Percentiles rank a stretch among this genome's conserved stretches.
Conservation (phyloP, 2,888 invertebrate genomes). For the Philereme vetulata region DNA sequence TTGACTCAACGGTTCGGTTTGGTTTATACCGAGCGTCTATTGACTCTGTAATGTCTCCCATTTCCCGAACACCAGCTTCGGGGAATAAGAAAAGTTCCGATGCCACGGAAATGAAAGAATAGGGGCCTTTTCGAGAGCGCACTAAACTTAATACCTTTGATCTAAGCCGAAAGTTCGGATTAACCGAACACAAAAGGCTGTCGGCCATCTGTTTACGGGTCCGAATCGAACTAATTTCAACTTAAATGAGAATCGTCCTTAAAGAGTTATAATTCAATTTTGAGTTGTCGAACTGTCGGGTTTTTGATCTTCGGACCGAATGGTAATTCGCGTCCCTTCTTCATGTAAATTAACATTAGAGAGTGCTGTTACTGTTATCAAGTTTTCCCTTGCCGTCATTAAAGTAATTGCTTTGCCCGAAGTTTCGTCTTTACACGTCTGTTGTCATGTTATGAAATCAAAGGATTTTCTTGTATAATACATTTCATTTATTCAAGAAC, state of each 20-base stretch:
- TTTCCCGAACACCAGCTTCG: constrained; percentile 76
- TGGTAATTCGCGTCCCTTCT: constrained; percentile 39
- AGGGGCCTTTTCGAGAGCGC: constrained; percentile 66
- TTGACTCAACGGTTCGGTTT: constrained; percentile 67
- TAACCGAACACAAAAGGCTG: constrained; percentile 73
- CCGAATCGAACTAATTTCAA: constrained; percentile 70
- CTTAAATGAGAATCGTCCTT: constrained; percentile 74
- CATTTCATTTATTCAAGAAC: background rate
- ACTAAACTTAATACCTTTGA: constrained; percentile 79
- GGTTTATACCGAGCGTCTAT: constrained; percentile 69
- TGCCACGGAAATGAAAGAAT: constrained; percentile 70
- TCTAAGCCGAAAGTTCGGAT: constrained; percentile 74
- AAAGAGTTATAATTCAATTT: constrained; percentile 72
- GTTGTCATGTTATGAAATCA: constrained; percentile 48
- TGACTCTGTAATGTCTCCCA: constrained; percentile 80
- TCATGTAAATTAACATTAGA: constrained; percentile 41
- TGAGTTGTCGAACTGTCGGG: constrained; percentile 52
- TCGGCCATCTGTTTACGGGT: constrained; percentile 68
- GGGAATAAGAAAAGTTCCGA: constrained; percentile 79
- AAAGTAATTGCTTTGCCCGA: constrained; percentile 59
- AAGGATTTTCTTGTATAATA: constrained; percentile 70
- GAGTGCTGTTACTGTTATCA: constrained; percentile 40
- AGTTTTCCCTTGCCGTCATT: constrained; percentile 61
- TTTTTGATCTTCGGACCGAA: constrained; percentile 41
- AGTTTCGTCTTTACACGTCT: constrained; percentile 40